A percentile compares a stretch with the other conserved stretches of the same genome.
phyloP scores from a whole-genome alignment of 35 echinoderm and acorn worm species.

The Acanthaster planci region DNA sequence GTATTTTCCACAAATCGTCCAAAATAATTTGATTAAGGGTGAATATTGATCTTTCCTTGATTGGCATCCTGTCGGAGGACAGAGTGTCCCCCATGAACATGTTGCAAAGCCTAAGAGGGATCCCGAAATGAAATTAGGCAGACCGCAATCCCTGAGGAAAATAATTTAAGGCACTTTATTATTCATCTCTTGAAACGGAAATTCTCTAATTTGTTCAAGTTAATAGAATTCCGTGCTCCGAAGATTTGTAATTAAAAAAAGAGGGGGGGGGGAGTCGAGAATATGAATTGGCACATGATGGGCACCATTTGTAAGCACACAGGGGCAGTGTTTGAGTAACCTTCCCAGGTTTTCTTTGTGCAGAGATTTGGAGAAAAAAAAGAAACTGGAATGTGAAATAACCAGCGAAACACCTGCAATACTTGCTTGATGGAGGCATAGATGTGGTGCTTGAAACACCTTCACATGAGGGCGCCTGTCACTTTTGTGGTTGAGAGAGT shows the following conservation, averaged over 20 bases:
- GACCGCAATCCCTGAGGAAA: conserved; percentile 13
- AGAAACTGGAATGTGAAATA: too few species aligned
- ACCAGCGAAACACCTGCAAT: too few species aligned
- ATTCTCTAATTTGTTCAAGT: conserved; percentile 23
- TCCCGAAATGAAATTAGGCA: conserved; percentile 24
- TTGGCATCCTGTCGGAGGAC: background rate
- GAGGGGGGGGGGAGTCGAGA: background rate
- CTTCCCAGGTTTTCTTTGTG: too few species aligned
- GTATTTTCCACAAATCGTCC: conserved; percentile 23
- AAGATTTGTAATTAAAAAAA: conserved; percentile 29
- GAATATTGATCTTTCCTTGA: conserved; percentile 20
- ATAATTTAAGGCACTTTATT: conserved; percentile 28
- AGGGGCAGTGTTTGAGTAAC: too few species aligned
- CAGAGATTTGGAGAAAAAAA: too few species aligned
- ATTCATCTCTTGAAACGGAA: conserved; percentile 31
- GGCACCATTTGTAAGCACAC: too few species aligned
- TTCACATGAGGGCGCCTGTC: too few species aligned
- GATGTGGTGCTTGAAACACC: too few species aligned
- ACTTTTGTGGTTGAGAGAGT: too few species aligned
- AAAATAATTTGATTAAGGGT: conserved; percentile 21
- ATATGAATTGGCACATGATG: too few species aligned
- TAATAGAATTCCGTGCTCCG: conserved; percentile 19
- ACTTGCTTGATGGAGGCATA: too few species aligned
- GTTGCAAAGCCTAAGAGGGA: conserved; percentile 2
- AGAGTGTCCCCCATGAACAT: conserved; percentile 14